Evolutionary conservation across 1,140 invertebrate genomes (phyloP).

Genomic region (Apolygus lucorum): DNA sequence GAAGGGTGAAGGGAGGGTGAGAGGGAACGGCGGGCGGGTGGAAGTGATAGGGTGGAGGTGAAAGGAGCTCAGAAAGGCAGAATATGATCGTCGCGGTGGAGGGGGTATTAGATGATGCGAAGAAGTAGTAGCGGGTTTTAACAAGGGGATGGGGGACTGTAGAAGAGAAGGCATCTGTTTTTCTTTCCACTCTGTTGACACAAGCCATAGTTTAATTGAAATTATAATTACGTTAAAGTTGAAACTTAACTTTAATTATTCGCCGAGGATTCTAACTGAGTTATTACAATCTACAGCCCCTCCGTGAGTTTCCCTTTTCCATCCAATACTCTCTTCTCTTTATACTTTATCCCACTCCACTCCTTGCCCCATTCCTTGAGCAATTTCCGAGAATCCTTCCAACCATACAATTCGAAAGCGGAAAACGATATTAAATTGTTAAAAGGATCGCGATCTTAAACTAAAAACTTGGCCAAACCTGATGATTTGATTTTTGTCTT

Average conservation of each 20-base stretch:
- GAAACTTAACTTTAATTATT: constrained; percentile 28
- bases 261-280: constrained; percentile 22
- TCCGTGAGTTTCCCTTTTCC: background rate
- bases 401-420: background rate
- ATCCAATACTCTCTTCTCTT: background rate
- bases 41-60: too few species aligned
- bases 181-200: constrained; percentile 24
- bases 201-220: constrained; percentile 27
- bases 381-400: too few species aligned
- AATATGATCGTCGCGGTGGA: too few species aligned
- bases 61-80: too few species aligned
- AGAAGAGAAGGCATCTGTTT: constrained; percentile 21
- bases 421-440: background rate
- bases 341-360: background rate
- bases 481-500: too few species aligned
- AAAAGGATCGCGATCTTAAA: too few species aligned
- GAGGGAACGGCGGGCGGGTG: too few species aligned
- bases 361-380: background rate
- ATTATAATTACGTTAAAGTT: constrained; percentile 29
- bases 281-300: constrained; percentile 19
- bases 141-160: background rate
- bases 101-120: background rate
- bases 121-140: background rate
- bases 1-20: background rate
- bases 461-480: too few species aligned